Evolutionary conservation across 2,888 invertebrate genomes (phyloP), one percentile per base, ranked within the genome.

Genomic region (Listrodromus nycthemerus): DNA sequence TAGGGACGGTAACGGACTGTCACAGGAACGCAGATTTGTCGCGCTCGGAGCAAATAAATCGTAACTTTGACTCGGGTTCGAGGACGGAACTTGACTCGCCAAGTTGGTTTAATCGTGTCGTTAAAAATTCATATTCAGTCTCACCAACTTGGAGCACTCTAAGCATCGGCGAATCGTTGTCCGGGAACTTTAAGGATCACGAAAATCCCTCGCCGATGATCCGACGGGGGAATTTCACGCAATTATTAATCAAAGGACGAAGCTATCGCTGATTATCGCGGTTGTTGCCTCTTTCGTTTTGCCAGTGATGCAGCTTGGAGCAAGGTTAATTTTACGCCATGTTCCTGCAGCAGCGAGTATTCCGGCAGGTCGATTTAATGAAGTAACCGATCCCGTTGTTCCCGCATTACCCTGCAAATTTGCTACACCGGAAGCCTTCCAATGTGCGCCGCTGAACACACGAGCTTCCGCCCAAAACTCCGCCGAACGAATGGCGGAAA

Each of bases 321-420:
- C 50, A 61, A 21, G 45, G 74, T 55, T 33, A 63, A 16, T 55
- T 41, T 50, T 10, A 61, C n/a, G 52, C 41, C 41, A 65, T 45
- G 55, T 10, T 37, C 7, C 27, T n/a, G 58, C 58, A 30, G n/a
- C 27, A 30, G 48, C 16, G 50, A 21, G 61, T 16, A 24, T 33
- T 19, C 50, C 55, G 41, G 19, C 63, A 16, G 52, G 55, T 63
- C 65, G 81, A 76, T 81, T 76, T 81, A 81, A 81, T 81, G 81
- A 81, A 69, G 81, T 70, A 81, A 81, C 70, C 65, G 81, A 81
- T 76, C 70, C 75, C 48, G 8, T 33, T 66, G 48, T 74, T 73
- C 58, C 73, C 73, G 65, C 79, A 73, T 79, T 37, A 24, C 24
- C 21, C n/a, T 41, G 45, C n/a, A 1, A 7, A 41, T 16, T 19